Conservation (phyloP, 1,140 invertebrate genomes). For the Drosophila yakuba region DNA sequence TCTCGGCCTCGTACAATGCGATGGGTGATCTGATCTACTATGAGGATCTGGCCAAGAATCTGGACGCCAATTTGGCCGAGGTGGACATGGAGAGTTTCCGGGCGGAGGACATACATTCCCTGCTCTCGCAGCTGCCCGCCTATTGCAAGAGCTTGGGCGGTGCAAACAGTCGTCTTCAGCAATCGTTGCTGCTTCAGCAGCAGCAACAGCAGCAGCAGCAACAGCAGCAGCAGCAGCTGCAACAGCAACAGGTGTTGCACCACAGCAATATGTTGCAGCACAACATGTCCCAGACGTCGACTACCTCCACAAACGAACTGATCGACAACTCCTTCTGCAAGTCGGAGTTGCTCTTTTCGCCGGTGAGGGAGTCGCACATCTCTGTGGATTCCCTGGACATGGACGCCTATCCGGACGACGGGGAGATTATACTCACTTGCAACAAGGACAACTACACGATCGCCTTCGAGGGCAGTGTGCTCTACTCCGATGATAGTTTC, state of each 20-base stretch:
- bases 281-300: slow-evolving; percentile 84
- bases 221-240: slow-evolving; percentile 58
- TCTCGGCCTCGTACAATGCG: slow-evolving; percentile 91
- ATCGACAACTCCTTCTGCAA: slow-evolving; percentile 91
- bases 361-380: slow-evolving; percentile 94
- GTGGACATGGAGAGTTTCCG: slow-evolving; percentile 97
- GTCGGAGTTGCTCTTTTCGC: slow-evolving; percentile 95
- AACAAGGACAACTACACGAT: slow-evolving; percentile 98
- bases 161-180: slow-evolving; percentile 74
- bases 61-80: slow-evolving; percentile 96
- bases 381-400: slow-evolving; percentile 96
- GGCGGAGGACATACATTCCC: slow-evolving; percentile 94
- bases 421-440: slow-evolving; percentile 94
- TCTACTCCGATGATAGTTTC: slow-evolving; percentile 94
- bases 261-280: slow-evolving; percentile 61
- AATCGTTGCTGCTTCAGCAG: slow-evolving; percentile 73
- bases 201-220: slow-evolving; percentile 85
- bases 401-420: slow-evolving; percentile 89
- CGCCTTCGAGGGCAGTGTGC: slow-evolving; percentile 95
- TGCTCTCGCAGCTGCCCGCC: slow-evolving; percentile 91
- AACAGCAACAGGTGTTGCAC: slow-evolving; percentile 57
- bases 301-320: slow-evolving; percentile 78
- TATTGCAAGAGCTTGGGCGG: slow-evolving; percentile 86
- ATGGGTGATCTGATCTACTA: slow-evolving; percentile 90
- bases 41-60: slow-evolving; percentile 93